Conservation (phyloP, 2,113 vertebrate genomes). For the Heliornis fulica region DNA sequence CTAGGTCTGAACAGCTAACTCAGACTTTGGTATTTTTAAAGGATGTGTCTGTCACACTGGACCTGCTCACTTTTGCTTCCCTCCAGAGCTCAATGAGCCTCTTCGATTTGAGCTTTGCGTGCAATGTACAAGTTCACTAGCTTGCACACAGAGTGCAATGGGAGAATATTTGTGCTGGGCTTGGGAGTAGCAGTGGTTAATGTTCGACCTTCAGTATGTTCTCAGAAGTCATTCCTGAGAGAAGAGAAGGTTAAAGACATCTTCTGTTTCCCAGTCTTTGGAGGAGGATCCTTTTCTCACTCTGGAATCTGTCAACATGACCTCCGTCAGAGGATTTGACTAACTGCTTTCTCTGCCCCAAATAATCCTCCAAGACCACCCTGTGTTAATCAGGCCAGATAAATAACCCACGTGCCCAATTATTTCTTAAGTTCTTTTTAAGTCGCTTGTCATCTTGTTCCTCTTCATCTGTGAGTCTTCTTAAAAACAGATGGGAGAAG, state of each 20-base stretch:
- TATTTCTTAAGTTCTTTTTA: constrained; percentile 18
- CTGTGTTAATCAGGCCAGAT: constrained; percentile 50
- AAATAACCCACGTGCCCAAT: constrained; percentile 47
- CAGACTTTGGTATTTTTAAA: neutral
- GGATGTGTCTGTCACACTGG: neutral
- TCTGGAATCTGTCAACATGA: constrained; percentile 62
- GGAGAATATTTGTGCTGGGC: neutral
- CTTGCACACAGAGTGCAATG: neutral
- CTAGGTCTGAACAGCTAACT: neutral
- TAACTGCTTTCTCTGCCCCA: constrained; percentile 40
- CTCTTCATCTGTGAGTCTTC: constrained; percentile 3
- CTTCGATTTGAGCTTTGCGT: neutral
- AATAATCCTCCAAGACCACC: constrained; percentile 61
- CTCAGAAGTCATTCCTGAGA: neutral
- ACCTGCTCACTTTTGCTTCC: neutral
- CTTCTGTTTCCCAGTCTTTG: constrained; percentile 4
- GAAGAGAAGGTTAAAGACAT: constrained; percentile 9
- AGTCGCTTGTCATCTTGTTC: constrained; percentile 2
- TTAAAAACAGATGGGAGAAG: neutral
- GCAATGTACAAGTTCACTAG: neutral
- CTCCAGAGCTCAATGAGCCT: neutral
- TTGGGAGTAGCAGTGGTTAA: neutral
- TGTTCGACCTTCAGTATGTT: neutral
- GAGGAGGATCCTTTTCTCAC: constrained; percentile 29
- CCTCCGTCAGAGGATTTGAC: constrained; percentile 51